phyloP scores from a whole-genome alignment of 2,888 invertebrate species.

The Lasioglossum marginatum region DNA sequence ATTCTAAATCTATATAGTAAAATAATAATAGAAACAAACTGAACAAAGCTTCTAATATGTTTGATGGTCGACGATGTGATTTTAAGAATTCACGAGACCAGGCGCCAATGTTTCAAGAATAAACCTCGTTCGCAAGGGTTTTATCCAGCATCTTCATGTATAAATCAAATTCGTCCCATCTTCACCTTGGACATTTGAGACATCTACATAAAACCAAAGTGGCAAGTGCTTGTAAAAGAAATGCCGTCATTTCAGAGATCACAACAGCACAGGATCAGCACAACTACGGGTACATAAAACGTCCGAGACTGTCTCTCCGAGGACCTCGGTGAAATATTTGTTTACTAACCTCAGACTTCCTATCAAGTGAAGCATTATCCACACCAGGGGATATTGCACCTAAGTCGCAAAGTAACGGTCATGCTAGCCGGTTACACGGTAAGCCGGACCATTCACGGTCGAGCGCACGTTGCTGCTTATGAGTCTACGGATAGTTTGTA shows the following conservation, averaged over 20 bases:
- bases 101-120: not conserved
- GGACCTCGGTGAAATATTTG: constrained; percentile 22
- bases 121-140: not conserved
- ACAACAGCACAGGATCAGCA: not conserved
- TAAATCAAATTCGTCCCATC: not conserved
- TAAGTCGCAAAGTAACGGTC: constrained; percentile 18
- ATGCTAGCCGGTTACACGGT: not conserved
- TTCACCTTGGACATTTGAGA: not conserved
- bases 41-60: not conserved
- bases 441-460: constrained; percentile 13
- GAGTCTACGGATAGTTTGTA: not conserved
- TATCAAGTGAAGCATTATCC: not conserved
- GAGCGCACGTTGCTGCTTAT: not conserved
- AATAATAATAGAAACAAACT: not conserved
- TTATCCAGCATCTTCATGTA: not conserved
- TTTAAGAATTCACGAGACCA: not conserved
- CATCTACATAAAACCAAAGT: not conserved
- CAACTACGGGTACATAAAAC: not conserved
- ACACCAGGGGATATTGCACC: constrained; percentile 22
- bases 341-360: constrained; percentile 3
- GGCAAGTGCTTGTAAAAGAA: not conserved
- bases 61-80: not conserved
- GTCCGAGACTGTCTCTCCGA: not conserved
- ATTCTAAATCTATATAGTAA: no score
- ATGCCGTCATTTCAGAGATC: not conserved